Evolutionary conservation across 2,888 invertebrate genomes (phyloP).

Genomic region (Oligia latruncula): DNA sequence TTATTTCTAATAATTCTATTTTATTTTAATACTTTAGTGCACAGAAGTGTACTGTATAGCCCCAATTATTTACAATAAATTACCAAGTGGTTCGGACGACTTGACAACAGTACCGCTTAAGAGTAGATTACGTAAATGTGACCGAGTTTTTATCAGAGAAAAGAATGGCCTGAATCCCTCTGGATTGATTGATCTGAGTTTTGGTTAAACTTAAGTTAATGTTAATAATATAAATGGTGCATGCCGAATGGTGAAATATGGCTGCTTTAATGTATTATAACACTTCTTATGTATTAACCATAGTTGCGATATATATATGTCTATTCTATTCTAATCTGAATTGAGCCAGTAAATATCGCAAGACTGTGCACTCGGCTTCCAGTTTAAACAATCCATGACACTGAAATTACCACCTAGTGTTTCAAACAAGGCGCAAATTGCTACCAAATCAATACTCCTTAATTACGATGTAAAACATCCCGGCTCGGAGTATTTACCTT

Average conservation of each 20-base stretch:
- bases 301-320: no score
- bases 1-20: no score
- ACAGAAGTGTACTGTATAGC: neutral
- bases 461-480: conserved; percentile 46
- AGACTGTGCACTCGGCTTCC: neutral
- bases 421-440: conserved; percentile 27
- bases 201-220: no score
- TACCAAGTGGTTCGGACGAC: neutral
- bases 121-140: no score
- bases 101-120: neutral
- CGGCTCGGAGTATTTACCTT: conserved; percentile 21
- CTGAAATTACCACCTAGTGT: neutral
- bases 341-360: neutral
- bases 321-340: neutral
- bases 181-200: neutral
- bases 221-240: no score
- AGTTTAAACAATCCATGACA: neutral
- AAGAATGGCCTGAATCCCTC: neutral
- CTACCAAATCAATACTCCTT: conserved; percentile 46
- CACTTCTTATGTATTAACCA: no score
- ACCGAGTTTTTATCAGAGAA: neutral
- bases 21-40: neutral
- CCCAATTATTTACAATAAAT: neutral
- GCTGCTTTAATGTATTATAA: no score
- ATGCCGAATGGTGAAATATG: no score